A percentile compares a stretch with the other conserved stretches of the same genome.
These are phyloP conservation scores for Drosophila setifemur DNA, from an alignment of 1,140 invertebrate species.

Conservation along the genomic window DNA sequence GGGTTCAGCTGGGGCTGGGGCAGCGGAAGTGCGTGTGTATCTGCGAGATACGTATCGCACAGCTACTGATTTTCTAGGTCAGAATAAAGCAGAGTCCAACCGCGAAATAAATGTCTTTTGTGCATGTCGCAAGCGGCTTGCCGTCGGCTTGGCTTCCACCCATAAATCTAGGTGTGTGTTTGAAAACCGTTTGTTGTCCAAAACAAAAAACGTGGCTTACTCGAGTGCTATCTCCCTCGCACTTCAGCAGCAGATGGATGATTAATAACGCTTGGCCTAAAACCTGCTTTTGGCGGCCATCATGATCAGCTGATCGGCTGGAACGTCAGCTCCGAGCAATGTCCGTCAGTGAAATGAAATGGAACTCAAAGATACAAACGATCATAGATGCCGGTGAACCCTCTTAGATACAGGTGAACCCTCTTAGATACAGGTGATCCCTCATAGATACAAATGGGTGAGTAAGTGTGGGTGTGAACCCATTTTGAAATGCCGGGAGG, in stretches of 20 bases:
- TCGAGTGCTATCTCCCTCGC: background rate
- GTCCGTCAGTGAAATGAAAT: slow-evolving; percentile 57
- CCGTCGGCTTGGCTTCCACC: slow-evolving; percentile 56
- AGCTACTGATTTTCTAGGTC: slow-evolving; percentile 64
- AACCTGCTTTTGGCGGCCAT: slow-evolving; percentile 78
- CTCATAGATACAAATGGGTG: too few relatives aligned
- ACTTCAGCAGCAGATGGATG: too few relatives aligned
- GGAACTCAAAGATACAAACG: slow-evolving; percentile 6
- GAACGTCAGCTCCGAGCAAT: slow-evolving; percentile 53
- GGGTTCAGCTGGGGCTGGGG: slow-evolving; percentile 36
- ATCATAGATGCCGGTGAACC: background rate
- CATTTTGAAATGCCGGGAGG: slow-evolving; percentile 62
- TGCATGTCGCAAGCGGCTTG: slow-evolving; percentile 60
- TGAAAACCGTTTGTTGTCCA: slow-evolving; percentile 56
- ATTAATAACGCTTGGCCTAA: slow-evolving; percentile 57
- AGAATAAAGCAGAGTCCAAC: slow-evolving; percentile 44
- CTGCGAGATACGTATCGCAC: slow-evolving; percentile 63
- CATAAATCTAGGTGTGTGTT: slow-evolving; percentile 55
- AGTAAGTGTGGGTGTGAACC: slow-evolving; percentile 31
- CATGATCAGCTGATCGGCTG: slow-evolving; percentile 69
- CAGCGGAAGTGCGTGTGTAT: slow-evolving; percentile 75
- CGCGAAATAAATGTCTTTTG: slow-evolving; percentile 75
- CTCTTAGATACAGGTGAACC: background rate
- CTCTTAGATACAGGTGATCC: slow-evolving; percentile 10
- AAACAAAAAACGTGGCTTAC: slow-evolving; percentile 10